These are phyloP conservation scores for Atractosteus spatula DNA, from an alignment of 2,113 vertebrate genomes.

Conservation along the genomic window DNA sequence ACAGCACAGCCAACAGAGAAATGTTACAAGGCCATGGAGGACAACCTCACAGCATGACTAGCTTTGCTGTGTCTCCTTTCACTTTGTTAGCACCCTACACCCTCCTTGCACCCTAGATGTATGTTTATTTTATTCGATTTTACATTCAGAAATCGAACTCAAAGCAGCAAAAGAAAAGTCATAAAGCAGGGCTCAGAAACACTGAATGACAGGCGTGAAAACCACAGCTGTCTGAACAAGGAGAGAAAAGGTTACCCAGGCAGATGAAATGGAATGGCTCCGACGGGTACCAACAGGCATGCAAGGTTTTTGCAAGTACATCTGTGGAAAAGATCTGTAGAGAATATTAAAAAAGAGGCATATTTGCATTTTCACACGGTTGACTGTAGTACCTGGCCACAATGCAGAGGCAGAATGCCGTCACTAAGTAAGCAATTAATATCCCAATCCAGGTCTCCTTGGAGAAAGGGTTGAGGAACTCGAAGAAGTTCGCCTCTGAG, in stretches of 20 bases:
- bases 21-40: not conserved
- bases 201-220: too few relatives aligned
- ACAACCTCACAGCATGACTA: not conserved
- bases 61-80: not conserved
- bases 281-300: too few relatives aligned
- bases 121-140: not conserved
- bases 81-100: not conserved
- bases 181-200: too few relatives aligned
- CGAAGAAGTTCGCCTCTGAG: conserved; percentile 59
- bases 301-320: too few relatives aligned
- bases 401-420: conserved; percentile 75
- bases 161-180: not conserved
- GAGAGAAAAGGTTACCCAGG: too few relatives aligned
- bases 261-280: too few relatives aligned
- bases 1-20: not conserved
- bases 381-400: conserved; percentile 69
- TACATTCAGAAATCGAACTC: not conserved
- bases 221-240: too few relatives aligned
- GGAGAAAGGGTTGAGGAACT: conserved; percentile 79
- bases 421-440: conserved; percentile 75
- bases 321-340: too few relatives aligned
- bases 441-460: conserved; percentile 78
- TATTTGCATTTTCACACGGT: not conserved
- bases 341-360: too few relatives aligned
- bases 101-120: not conserved